Conservation (phyloP, 2,888 invertebrate species). For the Zaprionus lineosus region DNA sequence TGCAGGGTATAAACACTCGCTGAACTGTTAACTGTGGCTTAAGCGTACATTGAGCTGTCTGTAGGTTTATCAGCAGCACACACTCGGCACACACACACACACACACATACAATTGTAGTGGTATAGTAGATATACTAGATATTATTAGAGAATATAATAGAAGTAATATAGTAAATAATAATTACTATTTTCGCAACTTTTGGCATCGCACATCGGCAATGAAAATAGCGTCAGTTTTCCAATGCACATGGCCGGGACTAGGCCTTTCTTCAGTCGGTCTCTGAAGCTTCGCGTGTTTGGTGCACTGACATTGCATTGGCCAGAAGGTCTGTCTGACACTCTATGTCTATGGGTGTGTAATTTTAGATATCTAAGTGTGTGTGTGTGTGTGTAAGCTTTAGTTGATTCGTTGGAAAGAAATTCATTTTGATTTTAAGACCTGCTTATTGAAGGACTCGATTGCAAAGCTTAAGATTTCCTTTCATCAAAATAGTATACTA, state of each 20-base stretch:
- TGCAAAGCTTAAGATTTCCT: constrained; percentile 10
- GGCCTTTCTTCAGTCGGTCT: constrained; percentile 40
- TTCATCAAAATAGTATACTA: constrained; percentile 21
- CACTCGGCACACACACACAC: constrained; percentile 28
- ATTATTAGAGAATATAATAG: constrained; percentile 57
- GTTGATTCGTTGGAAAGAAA: constrained; percentile 24
- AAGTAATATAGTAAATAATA: constrained; percentile 62
- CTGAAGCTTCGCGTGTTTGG: constrained; percentile 68
- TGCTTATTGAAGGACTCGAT: constrained; percentile 26
- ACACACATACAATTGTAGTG: too few species aligned
- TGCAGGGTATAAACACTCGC: constrained; percentile 35
- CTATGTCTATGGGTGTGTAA: constrained; percentile 34
- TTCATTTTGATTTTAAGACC: constrained; percentile 29
- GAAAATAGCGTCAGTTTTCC: constrained; percentile 32
- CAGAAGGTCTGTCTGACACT: constrained; percentile 64
- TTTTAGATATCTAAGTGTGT: constrained; percentile 35
- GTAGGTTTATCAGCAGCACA: constrained; percentile 33
- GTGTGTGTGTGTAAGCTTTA: constrained; percentile 20
- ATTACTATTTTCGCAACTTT: constrained; percentile 59
- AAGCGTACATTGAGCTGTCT: constrained; percentile 41
- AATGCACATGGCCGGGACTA: constrained; percentile 37
- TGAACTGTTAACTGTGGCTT: constrained; percentile 41
- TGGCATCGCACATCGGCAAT: constrained; percentile 42
- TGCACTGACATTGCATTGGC: constrained; percentile 67
- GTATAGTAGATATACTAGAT: constrained; percentile 24